These are phyloP conservation scores for Pseudorectes ferrugineus DNA, from an alignment of 2,113 vertebrate species.

Conservation along the genomic window DNA sequence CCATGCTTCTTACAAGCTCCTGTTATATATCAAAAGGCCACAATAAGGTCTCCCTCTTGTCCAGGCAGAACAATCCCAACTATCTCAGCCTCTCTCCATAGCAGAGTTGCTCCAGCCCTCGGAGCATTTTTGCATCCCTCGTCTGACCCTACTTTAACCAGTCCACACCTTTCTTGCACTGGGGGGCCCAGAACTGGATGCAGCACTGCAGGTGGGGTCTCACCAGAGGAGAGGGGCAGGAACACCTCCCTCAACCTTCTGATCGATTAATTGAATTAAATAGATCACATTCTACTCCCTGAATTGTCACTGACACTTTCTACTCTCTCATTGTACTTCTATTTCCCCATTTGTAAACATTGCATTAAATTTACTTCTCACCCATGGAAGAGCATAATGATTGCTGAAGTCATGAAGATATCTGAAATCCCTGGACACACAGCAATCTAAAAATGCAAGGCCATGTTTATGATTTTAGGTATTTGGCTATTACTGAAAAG, in stretches of 20 bases:
- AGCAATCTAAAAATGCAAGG: background rate
- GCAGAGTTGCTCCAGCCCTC: background rate
- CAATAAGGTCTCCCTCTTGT: background rate
- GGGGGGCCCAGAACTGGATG: background rate
- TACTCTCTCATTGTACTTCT: background rate
- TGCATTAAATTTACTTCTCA: background rate
- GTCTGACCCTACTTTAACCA: fast-evolving
- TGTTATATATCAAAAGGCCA: background rate
- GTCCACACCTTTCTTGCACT: background rate
- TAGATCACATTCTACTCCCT: background rate
- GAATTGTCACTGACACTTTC: background rate
- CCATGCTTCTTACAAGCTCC: background rate
- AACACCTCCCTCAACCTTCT: background rate
- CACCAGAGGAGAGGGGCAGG: background rate
- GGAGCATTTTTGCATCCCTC: fast-evolving
- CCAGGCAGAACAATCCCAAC: background rate
- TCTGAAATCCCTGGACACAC: background rate
- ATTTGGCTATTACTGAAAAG: background rate
- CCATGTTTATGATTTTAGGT: background rate
- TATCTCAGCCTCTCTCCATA: background rate
- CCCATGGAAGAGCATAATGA: background rate
- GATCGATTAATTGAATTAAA: background rate
- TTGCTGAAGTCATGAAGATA: background rate
- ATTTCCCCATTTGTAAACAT: background rate
- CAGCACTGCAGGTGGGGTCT: background rate